Conservation (phyloP, 2,888 invertebrate species). For the Megastigmus dorsalis region DNA sequence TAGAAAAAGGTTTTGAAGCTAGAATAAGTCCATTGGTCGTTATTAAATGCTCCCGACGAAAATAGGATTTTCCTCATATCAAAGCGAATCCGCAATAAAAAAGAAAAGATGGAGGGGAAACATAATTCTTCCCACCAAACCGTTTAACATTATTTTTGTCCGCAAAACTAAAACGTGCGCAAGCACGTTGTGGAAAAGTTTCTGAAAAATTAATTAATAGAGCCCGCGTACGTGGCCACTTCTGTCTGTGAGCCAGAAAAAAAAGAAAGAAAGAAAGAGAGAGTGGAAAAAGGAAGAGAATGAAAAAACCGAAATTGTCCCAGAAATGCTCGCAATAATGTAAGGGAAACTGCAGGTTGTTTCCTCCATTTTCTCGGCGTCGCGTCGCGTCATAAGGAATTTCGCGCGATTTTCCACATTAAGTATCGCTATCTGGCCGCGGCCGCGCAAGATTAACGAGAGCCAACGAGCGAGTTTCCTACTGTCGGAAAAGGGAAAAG, state of each 20-base stretch:
- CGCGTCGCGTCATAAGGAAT: conserved; percentile 31
- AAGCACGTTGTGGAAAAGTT: too few relatives aligned
- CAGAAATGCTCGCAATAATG: conserved; percentile 22
- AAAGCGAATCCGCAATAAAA: too few relatives aligned
- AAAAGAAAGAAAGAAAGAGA: not conserved
- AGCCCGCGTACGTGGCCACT: not conserved
- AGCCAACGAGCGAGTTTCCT: conserved; percentile 28
- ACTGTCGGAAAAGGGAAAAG: too few relatives aligned
- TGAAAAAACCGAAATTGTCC: not conserved
- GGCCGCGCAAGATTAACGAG: conserved; percentile 49
- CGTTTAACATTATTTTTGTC: too few relatives aligned
- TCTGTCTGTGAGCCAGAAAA: not conserved
- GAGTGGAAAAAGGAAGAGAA: not conserved
- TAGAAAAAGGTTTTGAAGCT: too few relatives aligned
- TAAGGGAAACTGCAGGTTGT: conserved; percentile 25
- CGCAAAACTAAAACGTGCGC: too few relatives aligned
- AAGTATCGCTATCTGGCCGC: conserved; percentile 47
- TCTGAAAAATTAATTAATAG: conserved; percentile 34
- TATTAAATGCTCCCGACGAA: too few relatives aligned
- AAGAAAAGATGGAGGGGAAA: too few relatives aligned
- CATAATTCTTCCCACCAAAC: too few relatives aligned
- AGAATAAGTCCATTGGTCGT: too few relatives aligned
- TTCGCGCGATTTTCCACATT: conserved; percentile 47
- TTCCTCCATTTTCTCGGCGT: conserved; percentile 21
- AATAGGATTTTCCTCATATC: too few relatives aligned